Conservation (phyloP, 2,113 vertebrate species). For the Lagenorhynchus albirostris region DNA sequence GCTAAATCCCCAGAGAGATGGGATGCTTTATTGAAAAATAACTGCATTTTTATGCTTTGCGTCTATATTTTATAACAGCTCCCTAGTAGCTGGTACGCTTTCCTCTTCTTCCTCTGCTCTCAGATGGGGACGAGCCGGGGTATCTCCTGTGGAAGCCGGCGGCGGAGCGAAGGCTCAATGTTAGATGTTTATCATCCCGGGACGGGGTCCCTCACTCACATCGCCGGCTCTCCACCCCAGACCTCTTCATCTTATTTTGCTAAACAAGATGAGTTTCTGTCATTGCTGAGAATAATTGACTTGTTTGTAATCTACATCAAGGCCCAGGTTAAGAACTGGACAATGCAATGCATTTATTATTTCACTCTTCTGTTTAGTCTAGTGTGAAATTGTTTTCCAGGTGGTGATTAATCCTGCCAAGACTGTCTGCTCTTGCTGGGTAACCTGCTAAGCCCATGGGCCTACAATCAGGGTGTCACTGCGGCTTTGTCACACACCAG, state of each 20-base stretch:
- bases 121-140: not conserved
- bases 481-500: not conserved
- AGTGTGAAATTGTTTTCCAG: slow-evolving; percentile 84
- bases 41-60: not conserved
- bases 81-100: not conserved
- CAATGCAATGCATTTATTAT: slow-evolving; percentile 36
- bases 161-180: not conserved
- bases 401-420: slow-evolving; percentile 74
- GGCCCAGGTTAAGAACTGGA: slow-evolving; percentile 53
- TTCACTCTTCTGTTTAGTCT: slow-evolving; percentile 76
- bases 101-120: not conserved
- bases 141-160: not conserved
- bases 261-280: slow-evolving; percentile 17
- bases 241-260: slow-evolving; percentile 21
- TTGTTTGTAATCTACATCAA: slow-evolving; percentile 52
- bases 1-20: not conserved
- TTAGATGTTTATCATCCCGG: not conserved
- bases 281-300: slow-evolving; percentile 44
- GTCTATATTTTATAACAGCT: not conserved
- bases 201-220: not conserved
- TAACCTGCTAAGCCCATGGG: not conserved
- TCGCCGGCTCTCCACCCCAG: not conserved
- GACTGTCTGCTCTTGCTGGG: slow-evolving; percentile 27
- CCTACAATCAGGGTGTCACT: slow-evolving; percentile 29
- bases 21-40: not conserved